A percentile compares a stretch with the other conserved stretches of the same genome.
Evolutionary conservation across 2,888 invertebrate genomes (phyloP).

Genomic region (Eulithis prunata): DNA sequence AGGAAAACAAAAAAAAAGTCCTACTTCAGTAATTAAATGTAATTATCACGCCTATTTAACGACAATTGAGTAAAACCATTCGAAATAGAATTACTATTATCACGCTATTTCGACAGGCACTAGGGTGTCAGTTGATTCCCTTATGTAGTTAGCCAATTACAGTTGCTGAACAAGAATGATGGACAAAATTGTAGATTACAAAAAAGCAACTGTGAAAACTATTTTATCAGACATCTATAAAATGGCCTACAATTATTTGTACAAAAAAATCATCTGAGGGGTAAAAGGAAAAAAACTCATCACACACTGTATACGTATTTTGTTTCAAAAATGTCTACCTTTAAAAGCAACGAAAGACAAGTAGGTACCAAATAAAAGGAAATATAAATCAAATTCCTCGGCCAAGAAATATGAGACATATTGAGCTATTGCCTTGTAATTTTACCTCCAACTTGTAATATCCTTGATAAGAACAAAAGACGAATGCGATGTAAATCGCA

Average conservation of each 20-base stretch:
- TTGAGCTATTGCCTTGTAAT: slow-evolving; percentile 37
- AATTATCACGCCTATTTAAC: neutral
- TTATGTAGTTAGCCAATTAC: slow-evolving; percentile 1
- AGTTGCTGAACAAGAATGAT: neutral
- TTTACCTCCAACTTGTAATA: slow-evolving; percentile 33
- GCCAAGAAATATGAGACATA: slow-evolving; percentile 32
- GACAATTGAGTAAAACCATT: neutral
- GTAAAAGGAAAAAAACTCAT: too few relatives aligned
- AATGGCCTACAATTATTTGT: too few relatives aligned
- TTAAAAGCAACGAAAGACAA: neutral
- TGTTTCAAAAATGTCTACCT: slow-evolving; percentile 1
- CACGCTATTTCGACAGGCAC: neutral
- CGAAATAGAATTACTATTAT: neutral
- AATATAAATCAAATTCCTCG: slow-evolving; percentile 17
- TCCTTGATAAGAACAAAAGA: slow-evolving; percentile 35
- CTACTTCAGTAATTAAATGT: neutral
- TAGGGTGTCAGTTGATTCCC: neutral
- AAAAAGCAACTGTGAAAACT: too few relatives aligned
- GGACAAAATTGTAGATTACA: neutral
- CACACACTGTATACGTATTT: too few relatives aligned
- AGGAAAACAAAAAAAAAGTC: too few relatives aligned
- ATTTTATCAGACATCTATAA: too few relatives aligned
- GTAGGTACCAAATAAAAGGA: slow-evolving; percentile 10
- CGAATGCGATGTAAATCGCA: slow-evolving; percentile 35
- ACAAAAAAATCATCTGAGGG: too few relatives aligned